Evolutionary conservation across 2,113 vertebrate genomes (phyloP).

Genomic region (Rhinopomastus cyanomelas): DNA sequence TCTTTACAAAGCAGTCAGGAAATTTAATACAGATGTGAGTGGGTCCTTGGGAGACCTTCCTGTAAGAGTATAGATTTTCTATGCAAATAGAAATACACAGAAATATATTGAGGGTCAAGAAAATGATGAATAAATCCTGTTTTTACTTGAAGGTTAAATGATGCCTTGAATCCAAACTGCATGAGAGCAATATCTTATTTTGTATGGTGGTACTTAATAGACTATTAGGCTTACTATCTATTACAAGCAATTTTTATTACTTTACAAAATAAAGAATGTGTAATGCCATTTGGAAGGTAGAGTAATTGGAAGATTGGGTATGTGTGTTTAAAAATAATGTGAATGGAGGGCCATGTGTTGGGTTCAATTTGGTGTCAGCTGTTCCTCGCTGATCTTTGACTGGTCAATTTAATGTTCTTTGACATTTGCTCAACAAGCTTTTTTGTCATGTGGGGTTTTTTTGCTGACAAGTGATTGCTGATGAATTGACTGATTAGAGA

Average conservation of each 20-base stretch:
- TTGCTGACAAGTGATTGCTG: not conserved
- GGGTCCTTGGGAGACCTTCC: not conserved
- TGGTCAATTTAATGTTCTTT: constrained; percentile 50
- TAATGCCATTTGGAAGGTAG: constrained; percentile 29
- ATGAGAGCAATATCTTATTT: not conserved
- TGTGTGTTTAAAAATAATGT: constrained; percentile 21
- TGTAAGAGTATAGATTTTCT: not conserved
- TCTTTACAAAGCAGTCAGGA: fast-evolving
- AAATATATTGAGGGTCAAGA: not conserved
- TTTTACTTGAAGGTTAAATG: not conserved
- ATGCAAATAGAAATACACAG: not conserved
- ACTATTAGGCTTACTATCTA: not conserved
- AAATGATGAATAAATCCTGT: not conserved
- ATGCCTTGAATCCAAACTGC: not conserved
- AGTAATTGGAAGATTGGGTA: not conserved
- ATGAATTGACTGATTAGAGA: constrained; percentile 10
- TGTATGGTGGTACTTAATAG: not conserved
- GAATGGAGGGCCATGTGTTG: constrained; percentile 44
- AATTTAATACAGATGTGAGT: not conserved
- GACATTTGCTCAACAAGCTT: constrained; percentile 19
- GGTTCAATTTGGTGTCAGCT: constrained; percentile 62
- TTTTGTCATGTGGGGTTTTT: not conserved
- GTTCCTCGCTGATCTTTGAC: constrained; percentile 46
- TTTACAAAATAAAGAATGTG: constrained; percentile 2
- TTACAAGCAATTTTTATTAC: not conserved